Conservation (phyloP, 1,140 invertebrate genomes). For the Lasaia peninsularis region DNA sequence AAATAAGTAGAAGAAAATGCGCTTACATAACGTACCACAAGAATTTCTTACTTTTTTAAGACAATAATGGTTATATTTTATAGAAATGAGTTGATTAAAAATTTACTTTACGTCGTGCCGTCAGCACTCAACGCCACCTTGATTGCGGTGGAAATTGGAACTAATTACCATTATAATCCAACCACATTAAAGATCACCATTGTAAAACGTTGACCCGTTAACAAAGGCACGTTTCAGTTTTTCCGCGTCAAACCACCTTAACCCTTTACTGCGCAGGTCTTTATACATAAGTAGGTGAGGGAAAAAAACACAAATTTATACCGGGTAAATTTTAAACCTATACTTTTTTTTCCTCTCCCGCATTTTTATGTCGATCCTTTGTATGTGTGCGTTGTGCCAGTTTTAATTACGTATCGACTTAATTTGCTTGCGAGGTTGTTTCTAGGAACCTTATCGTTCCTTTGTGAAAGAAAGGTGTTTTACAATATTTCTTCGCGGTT, state of each 20-base stretch:
- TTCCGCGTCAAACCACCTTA: constrained; percentile 37
- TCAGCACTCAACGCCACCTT: constrained; percentile 35
- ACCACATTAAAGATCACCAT: constrained; percentile 31
- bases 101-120: constrained; percentile 22
- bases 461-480: constrained; percentile 22
- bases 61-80: background rate
- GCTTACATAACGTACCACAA: too few relatives aligned
- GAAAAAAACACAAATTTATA: constrained; percentile 78
- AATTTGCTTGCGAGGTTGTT: constrained; percentile 68
- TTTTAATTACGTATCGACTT: constrained; percentile 78
- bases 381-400: constrained; percentile 69
- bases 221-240: constrained; percentile 20
- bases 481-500: constrained; percentile 13
- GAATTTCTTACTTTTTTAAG: too few relatives aligned
- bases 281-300: constrained; percentile 70
- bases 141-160: constrained; percentile 39
- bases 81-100: background rate
- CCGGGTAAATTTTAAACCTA: constrained; percentile 77
- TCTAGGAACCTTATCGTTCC: constrained; percentile 39
- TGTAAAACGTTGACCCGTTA: background rate
- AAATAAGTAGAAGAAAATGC: too few relatives aligned
- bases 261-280: constrained; percentile 74
- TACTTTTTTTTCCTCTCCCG: constrained; percentile 73
- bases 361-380: constrained; percentile 74
- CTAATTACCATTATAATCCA: constrained; percentile 39